Percentiles rank a stretch among this genome's conserved stretches.
Conservation (phyloP, 2,113 vertebrate genomes). For the Noctilio leporinus region DNA sequence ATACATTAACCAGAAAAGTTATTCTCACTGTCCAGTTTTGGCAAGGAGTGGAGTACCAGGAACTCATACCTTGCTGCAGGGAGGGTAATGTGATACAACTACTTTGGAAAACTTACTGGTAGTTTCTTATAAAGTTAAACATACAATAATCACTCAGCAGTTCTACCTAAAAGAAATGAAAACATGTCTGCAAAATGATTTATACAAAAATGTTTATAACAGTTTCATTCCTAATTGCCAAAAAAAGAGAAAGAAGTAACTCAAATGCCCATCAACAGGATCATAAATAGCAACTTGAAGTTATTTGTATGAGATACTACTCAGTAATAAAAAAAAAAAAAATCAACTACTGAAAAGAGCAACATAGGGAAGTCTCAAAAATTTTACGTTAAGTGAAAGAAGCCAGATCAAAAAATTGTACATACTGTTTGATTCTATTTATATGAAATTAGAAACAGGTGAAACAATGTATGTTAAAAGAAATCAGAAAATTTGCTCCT, state of each 20-base stretch:
- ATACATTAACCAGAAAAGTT: neutral
- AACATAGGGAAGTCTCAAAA: neutral
- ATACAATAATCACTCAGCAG: neutral
- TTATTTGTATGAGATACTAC: neutral
- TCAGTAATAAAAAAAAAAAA: neutral
- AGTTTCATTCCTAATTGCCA: neutral
- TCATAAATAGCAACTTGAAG: neutral
- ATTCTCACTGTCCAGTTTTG: neutral
- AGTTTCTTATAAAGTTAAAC: neutral
- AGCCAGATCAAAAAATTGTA: neutral
- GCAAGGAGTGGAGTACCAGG: neutral
- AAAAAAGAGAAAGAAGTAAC: neutral
- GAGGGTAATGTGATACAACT: neutral
- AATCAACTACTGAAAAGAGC: neutral
- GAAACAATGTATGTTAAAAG: neutral
- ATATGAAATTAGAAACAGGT: neutral
- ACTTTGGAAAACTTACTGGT: neutral
- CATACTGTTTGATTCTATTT: neutral
- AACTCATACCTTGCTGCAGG: neutral
- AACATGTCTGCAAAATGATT: neutral
- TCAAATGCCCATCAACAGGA: neutral
- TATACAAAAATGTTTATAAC: neutral
- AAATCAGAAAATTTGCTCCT: neutral
- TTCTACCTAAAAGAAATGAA: neutral
- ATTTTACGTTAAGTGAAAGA: neutral